Evolutionary conservation across 2,113 vertebrate genomes (phyloP).

Genomic region (Arothron firmamentum): DNA sequence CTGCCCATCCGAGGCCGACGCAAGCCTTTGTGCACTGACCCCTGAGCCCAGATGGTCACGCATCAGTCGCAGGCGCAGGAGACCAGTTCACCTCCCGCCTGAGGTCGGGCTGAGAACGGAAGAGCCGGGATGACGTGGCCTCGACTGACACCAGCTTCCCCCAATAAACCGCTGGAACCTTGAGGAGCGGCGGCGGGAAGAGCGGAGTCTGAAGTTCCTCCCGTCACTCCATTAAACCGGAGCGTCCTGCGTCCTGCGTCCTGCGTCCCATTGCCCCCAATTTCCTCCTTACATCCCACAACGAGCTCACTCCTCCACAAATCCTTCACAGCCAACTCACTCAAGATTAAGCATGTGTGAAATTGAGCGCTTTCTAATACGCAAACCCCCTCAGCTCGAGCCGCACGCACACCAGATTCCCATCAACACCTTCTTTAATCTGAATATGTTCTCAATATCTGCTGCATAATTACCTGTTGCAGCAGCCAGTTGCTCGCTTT

Average conservation of each 20-base stretch:
- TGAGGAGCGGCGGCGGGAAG: background rate
- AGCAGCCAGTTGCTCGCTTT: too few relatives aligned
- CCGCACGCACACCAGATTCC: conserved; percentile 24
- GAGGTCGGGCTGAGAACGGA: too few relatives aligned
- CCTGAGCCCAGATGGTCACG: too few relatives aligned
- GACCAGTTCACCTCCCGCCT: too few relatives aligned
- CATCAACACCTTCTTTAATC: background rate
- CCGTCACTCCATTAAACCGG: conserved; percentile 55
- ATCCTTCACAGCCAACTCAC: conserved; percentile 95
- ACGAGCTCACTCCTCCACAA: conserved; percentile 74
- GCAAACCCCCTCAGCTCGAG: conserved; percentile 67
- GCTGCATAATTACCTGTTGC: background rate
- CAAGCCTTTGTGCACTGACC: too few relatives aligned
- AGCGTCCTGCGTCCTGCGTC: conserved; percentile 48
- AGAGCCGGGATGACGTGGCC: too few relatives aligned
- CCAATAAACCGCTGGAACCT: background rate
- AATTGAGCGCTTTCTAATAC: conserved; percentile 96
- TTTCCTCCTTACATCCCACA: conserved; percentile 82
- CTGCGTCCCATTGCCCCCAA: conserved; percentile 67
- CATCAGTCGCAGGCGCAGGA: too few relatives aligned
- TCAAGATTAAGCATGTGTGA: conserved; percentile 99
- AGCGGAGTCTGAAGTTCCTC: conserved; percentile 44
- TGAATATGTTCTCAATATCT: background rate
- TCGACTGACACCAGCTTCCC: background rate
- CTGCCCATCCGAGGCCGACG: too few relatives aligned